Evolutionary conservation across 2,113 vertebrate genomes (phyloP).

Genomic region (Brachionichthys hirsutus): DNA sequence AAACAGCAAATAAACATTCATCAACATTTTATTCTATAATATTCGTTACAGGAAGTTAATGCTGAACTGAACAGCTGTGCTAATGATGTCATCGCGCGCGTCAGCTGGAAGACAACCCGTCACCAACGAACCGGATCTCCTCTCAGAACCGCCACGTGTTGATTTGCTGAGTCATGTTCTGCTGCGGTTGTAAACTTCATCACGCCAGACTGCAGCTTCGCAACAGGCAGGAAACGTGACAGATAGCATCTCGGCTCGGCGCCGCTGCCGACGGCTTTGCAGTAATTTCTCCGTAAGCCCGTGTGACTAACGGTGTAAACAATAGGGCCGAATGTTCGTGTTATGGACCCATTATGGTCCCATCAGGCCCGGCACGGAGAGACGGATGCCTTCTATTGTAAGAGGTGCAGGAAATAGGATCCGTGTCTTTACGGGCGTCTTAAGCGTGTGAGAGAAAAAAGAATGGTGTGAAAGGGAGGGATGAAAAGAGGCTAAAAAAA

Average conservation of each 20-base stretch:
- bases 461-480: slow-evolving; percentile 13
- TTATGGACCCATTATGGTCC: slow-evolving; percentile 65
- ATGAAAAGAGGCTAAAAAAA: neutral
- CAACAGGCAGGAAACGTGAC: slow-evolving; percentile 17
- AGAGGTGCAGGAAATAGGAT: slow-evolving; percentile 39
- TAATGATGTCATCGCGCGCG: too few relatives aligned
- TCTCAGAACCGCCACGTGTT: too few relatives aligned
- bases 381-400: slow-evolving; percentile 60
- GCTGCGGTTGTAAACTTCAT: neutral
- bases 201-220: too few relatives aligned
- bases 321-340: slow-evolving; percentile 61
- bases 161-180: slow-evolving; percentile 7
- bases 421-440: slow-evolving; percentile 34
- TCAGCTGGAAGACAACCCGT: too few relatives aligned
- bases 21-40: too few relatives aligned
- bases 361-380: slow-evolving; percentile 57
- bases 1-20: too few relatives aligned
- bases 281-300: slow-evolving; percentile 63
- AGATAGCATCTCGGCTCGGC: slow-evolving; percentile 56
- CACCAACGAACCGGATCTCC: too few relatives aligned
- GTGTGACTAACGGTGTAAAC: slow-evolving; percentile 69
- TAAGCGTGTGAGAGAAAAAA: slow-evolving; percentile 21
- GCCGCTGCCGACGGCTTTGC: slow-evolving; percentile 58
- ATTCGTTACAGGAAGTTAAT: too few relatives aligned
- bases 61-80: too few relatives aligned